Conservation (phyloP, 2,113 vertebrate genomes). For the Apus apus region DNA sequence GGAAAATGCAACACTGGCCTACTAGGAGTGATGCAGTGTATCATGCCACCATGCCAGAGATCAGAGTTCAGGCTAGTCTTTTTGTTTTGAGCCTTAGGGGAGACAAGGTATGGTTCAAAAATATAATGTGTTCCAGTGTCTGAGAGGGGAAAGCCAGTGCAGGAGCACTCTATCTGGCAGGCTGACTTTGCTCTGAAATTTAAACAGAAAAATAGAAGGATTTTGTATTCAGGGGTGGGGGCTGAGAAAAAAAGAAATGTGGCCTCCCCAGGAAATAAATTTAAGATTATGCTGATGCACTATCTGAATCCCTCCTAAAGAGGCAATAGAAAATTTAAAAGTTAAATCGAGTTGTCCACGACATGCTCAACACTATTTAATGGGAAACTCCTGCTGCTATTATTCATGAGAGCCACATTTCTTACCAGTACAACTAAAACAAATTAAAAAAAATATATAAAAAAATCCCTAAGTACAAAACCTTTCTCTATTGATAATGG, state of each 20-base stretch:
- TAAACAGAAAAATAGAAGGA: background rate
- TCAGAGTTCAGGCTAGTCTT: conserved; percentile 23
- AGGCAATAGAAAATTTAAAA: conserved; percentile 45
- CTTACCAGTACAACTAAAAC: conserved; percentile 58
- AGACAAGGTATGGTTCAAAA: background rate
- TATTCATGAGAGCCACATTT: conserved; percentile 39
- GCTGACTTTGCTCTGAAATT: background rate
- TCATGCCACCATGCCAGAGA: background rate
- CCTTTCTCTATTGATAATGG: conserved; percentile 45
- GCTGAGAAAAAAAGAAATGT: background rate
- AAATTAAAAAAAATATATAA: background rate
- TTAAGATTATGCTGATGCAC: conserved; percentile 25
- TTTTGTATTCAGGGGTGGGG: background rate
- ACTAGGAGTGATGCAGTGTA: background rate
- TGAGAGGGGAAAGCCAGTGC: conserved; percentile 15
- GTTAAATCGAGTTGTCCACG: conserved; percentile 44
- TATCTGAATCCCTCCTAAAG: conserved; percentile 43
- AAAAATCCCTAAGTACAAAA: conserved; percentile 47
- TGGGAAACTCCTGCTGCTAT: conserved; percentile 55
- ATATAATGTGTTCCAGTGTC: background rate
- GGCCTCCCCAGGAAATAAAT: conserved; percentile 43
- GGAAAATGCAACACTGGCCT: background rate
- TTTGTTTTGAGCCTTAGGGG: background rate
- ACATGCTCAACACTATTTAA: conserved; percentile 49
- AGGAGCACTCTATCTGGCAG: background rate